A percentile compares a stretch with the other conserved stretches of the same genome.
phyloP scores from a whole-genome alignment of 2,113 vertebrate species.

The Apus apus region DNA sequence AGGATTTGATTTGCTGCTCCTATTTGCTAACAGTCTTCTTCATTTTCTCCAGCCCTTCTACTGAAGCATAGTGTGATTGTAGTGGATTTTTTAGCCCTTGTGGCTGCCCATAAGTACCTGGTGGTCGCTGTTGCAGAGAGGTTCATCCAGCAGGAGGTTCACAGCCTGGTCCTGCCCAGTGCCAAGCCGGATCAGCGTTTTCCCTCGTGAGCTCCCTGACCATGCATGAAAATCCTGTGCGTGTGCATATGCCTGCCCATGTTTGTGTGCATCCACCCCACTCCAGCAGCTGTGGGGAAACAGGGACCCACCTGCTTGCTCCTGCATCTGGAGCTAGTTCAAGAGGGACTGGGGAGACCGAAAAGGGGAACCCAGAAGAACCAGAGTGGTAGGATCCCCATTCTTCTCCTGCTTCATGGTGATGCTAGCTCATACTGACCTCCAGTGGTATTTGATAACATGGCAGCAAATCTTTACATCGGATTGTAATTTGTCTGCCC shows the following conservation, averaged over 20 bases:
- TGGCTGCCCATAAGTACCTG: background rate
- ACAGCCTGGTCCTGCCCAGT: background rate
- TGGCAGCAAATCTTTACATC: background rate
- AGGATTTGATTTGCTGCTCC: background rate
- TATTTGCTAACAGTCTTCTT: background rate
- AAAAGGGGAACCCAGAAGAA: background rate
- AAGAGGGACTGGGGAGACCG: background rate
- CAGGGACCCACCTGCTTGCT: background rate
- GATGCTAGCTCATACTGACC: background rate
- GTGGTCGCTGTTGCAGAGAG: background rate
- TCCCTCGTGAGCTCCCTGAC: background rate
- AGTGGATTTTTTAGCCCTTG: background rate
- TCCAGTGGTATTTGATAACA: background rate
- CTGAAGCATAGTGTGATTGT: background rate
- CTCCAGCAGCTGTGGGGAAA: background rate
- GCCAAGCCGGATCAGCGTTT: background rate
- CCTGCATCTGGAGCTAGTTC: background rate
- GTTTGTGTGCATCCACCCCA: background rate
- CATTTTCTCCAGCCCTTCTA: background rate
- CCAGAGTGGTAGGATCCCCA: background rate
- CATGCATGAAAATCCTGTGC: background rate
- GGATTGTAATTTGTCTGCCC: background rate
- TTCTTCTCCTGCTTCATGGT: background rate
- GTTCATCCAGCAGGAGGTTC: background rate
- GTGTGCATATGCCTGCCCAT: background rate